Base-by-base conservation (phyloP, 2,888 invertebrate genomes). In the Drosophila sordidula region DNA sequence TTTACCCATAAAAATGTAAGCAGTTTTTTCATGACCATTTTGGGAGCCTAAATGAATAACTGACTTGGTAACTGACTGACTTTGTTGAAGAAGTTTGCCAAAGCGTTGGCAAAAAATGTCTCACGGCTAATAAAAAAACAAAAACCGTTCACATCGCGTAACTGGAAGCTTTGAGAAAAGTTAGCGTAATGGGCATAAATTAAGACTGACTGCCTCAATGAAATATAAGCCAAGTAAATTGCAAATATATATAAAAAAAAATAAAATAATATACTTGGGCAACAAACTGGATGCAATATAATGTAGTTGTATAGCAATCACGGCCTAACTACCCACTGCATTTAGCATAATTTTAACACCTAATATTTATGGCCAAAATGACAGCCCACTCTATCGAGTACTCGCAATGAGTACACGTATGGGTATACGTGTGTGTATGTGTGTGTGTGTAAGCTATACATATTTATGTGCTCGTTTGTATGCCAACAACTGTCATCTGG, bases 331-430 rank as follows among this genome's bases (percentile, higher is more conserved):
- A 70, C 80, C 77, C 80, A 80, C 83, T 59, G 68, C 76, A 67
- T 70, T 70, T 55, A 76, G 83, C 80, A 80, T 83, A 80, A 70
- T 83, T 80, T 69, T 75, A 79, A 83, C 76, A 71, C 80, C 68
- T 76, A 62, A 75, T 80, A 83, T 75, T 80, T 83, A 69, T 66
- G 68, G 66, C 83, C 76, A 69, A 67, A 70, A 83, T 69, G 68
- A 57, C 73, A 77, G 65, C 80, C 78, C 61, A 77, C 74, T 72
- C 58, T 29, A 50, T 63, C 36, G 61, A 56, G 55, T 63, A 63
- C 66, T 51, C 55, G 49, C 47, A 55, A 32, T 55, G 49, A 62
- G 54, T 70, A 51, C 57, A 36, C 18, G 38, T 50, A 18, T 25
- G 6, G 32, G 16, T 18, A 3, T 11, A 12, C 32, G 16, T 41